Conservation (phyloP, 2,113 vertebrate genomes). For the Ictalurus furcatus region DNA sequence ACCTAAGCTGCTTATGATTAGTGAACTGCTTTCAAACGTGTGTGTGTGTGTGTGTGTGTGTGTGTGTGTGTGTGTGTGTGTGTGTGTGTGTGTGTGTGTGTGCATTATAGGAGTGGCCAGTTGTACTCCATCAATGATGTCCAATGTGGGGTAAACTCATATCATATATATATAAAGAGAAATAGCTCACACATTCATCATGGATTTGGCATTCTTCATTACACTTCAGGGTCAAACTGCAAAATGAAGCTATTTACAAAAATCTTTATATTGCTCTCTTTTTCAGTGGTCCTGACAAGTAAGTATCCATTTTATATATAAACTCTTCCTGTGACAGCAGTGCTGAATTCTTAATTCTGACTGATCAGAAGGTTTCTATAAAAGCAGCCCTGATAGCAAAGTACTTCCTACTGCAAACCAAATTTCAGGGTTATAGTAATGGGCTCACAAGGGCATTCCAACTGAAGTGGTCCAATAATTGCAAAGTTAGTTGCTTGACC, state of each 20-base stretch:
- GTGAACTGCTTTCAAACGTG: constrained; percentile 31
- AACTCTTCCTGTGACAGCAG: not conserved
- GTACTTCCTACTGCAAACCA: not conserved
- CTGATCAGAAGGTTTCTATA: not conserved
- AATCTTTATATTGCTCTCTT: constrained; percentile 31
- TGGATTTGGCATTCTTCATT: not conserved
- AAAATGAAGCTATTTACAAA: constrained; percentile 43
- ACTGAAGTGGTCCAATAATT: too few species aligned
- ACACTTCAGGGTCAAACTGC: not conserved
- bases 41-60: not conserved
- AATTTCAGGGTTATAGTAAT: not conserved
- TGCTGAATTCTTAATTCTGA: not conserved
- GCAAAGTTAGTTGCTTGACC: too few species aligned
- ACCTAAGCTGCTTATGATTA: constrained; percentile 34
- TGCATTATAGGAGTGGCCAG: constrained; percentile 28
- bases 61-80: constrained; percentile 5
- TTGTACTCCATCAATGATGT: constrained; percentile 24
- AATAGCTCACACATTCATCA: not conserved
- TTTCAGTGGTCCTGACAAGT: constrained; percentile 39
- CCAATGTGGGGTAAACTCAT: not conserved
- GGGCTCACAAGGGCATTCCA: too few species aligned
- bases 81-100: not conserved
- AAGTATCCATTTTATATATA: constrained; percentile 8
- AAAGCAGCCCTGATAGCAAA: not conserved
- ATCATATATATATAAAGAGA: constrained; percentile 41